Evolutionary conservation across 2,113 vertebrate genomes (phyloP).

Genomic region (Elachura formosa): DNA sequence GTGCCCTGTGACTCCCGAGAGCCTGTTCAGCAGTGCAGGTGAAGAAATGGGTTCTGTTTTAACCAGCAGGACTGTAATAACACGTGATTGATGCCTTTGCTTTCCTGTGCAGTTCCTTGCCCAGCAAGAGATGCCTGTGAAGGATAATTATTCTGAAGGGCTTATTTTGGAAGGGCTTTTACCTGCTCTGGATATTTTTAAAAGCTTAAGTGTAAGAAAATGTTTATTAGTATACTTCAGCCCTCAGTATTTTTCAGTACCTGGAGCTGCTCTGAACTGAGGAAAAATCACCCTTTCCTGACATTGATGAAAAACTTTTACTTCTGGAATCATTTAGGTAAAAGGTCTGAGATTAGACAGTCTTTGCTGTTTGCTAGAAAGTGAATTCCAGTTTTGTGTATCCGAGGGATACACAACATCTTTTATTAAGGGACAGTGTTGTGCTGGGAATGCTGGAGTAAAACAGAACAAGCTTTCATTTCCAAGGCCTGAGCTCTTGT

Average conservation of each 20-base stretch:
- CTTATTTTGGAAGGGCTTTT: background rate
- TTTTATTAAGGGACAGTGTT: background rate
- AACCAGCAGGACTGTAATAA: background rate
- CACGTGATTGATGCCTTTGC: background rate
- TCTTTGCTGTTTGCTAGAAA: background rate
- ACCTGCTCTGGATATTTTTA: background rate
- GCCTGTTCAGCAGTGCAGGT: accelerated
- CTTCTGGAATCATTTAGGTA: background rate
- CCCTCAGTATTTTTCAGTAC: background rate
- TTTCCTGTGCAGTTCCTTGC: background rate
- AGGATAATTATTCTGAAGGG: background rate
- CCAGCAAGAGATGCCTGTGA: background rate
- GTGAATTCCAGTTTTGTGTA: background rate
- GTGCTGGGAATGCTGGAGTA: background rate
- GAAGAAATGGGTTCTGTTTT: background rate
- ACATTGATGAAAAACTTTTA: background rate
- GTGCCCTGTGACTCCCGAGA: background rate
- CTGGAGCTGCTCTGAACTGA: background rate
- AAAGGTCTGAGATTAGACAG: background rate
- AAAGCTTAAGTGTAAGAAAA: background rate
- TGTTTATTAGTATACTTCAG: background rate
- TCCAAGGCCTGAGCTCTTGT: background rate
- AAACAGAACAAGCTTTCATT: background rate
- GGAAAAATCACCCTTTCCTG: background rate
- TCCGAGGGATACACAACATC: background rate